phyloP scores from a whole-genome alignment of 2,888 invertebrate species.

The Amiota minor region DNA sequence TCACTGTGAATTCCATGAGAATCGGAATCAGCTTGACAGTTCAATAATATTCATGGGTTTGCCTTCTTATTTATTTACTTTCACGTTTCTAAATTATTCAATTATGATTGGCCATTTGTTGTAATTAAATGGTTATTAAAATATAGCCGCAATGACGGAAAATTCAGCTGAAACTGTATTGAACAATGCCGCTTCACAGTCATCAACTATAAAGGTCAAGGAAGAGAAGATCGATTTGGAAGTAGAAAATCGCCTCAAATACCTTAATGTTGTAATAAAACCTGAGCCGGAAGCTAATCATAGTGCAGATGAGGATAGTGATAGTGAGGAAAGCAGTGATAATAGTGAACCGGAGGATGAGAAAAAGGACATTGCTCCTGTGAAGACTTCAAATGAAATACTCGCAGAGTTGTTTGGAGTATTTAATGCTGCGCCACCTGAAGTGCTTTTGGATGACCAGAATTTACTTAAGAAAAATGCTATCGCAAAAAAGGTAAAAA shows the following conservation, averaged over 20 bases:
- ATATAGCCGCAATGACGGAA: conserved; percentile 48
- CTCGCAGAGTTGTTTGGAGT: conserved; percentile 85
- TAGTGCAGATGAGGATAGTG: conserved; percentile 39
- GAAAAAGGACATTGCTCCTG: conserved; percentile 69
- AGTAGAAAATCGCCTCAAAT: conserved; percentile 65
- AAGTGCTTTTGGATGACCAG: conserved; percentile 75
- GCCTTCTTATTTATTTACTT: background rate
- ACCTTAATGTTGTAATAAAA: conserved; percentile 48
- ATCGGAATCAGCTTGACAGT: background rate
- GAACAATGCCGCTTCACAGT: background rate
- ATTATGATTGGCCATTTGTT: background rate
- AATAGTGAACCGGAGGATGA: conserved; percentile 49
- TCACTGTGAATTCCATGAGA: background rate
- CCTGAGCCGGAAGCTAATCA: conserved; percentile 40
- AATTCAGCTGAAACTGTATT: conserved; percentile 27
- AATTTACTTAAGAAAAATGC: conserved; percentile 64
- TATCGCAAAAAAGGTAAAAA: conserved; percentile 71
- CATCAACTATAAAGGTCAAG: conserved; percentile 58
- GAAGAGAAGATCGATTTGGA: conserved; percentile 68
- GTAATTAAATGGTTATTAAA: too few species aligned
- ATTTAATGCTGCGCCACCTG: conserved; percentile 80
- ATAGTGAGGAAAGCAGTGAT: conserved; percentile 14
- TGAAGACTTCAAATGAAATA: conserved; percentile 78
- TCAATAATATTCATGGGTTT: background rate
- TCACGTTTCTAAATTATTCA: background rate